Percentiles rank a stretch among this genome's conserved stretches.
These are phyloP conservation scores for silkworm (Bombyx mori) DNA, from an alignment of 1,140 invertebrate species.

Conservation along the genomic window ASM3026992v2 NC_085110.1:14566501-14567000, in stretches of 20 bases:
- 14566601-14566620: too few relatives aligned
- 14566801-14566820: slow-evolving; percentile 88
- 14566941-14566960: slow-evolving; percentile 73
- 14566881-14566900: slow-evolving; percentile 92
- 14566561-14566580: too few relatives aligned
- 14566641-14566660: too few relatives aligned
- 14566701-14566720: too few relatives aligned
- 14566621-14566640: too few relatives aligned
- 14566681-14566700: too few relatives aligned
- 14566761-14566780: slow-evolving; percentile 56
- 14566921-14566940: slow-evolving; percentile 85
- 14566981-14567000: not conserved
- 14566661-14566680: too few relatives aligned
- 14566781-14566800: slow-evolving; percentile 57
- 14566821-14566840: slow-evolving; percentile 82
- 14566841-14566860: slow-evolving; percentile 87
- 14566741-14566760: slow-evolving; percentile 1
- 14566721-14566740: too few relatives aligned
- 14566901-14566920: slow-evolving; percentile 87
- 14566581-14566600: too few relatives aligned
- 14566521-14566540: slow-evolving; percentile 54
- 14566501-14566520: slow-evolving; percentile 75
- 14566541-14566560: slow-evolving; percentile 31
- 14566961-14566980: slow-evolving; percentile 21
- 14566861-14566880: slow-evolving; percentile 94